These are phyloP conservation scores for Xiphias gladius DNA, from an alignment of 2,113 vertebrate species.

Conservation along the genomic window DNA sequence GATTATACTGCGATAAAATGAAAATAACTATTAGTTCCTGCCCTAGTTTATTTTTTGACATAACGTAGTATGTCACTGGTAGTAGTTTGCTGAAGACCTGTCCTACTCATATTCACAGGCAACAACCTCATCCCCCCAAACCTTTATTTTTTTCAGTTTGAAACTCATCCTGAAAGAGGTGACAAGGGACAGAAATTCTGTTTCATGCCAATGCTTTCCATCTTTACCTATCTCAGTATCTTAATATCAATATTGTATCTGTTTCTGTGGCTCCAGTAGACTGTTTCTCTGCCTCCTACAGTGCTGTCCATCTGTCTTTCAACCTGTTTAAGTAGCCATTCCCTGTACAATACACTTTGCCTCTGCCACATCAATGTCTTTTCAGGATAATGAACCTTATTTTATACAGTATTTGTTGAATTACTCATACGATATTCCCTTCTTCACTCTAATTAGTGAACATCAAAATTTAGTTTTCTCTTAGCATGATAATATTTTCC, in stretches of 20 bases:
- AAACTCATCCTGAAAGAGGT: not conserved
- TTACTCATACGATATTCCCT: not conserved
- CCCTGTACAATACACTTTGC: not conserved
- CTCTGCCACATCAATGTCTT: not conserved
- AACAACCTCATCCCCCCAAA: not conserved
- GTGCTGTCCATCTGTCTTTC: constrained; percentile 55
- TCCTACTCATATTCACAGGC: not conserved
- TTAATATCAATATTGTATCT: constrained; percentile 1
- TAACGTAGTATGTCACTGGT: not conserved
- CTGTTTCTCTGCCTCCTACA: constrained; percentile 40
- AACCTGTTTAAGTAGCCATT: constrained; percentile 29
- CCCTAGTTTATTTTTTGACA: no score
- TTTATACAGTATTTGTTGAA: not conserved
- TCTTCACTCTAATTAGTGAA: not conserved
- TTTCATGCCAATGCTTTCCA: not conserved
- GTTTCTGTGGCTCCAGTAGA: constrained; percentile 20
- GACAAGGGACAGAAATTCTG: not conserved
- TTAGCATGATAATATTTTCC: not conserved
- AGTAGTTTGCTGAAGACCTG: no score
- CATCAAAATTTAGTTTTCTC: not conserved
- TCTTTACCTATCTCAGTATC: not conserved
- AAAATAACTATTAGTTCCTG: no score
- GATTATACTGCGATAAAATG: no score
- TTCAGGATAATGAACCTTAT: not conserved
- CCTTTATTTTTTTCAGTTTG: not conserved